Evolutionary conservation across 2,797 vertebrate species (phyloP), one percentile per base, ranked within the genome.

Genomic region (Myripristis murdjan): DNA sequence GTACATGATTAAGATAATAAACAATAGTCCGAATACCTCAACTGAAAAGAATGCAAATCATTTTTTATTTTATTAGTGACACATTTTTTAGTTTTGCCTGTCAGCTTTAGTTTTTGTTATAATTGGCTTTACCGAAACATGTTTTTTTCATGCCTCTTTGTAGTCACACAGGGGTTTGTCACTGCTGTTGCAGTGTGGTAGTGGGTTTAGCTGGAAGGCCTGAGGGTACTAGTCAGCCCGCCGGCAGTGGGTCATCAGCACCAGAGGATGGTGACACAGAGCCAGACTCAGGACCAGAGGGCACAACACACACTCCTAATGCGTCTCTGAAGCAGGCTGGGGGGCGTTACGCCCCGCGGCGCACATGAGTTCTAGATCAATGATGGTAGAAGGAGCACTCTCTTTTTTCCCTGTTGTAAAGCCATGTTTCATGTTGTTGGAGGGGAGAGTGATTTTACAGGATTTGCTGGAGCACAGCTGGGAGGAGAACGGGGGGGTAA

Each of bases 381-480:
- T 66, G 64, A 48, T 18, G 51, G 58, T 10, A 39, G 72, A 43
- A 53, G 44, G 73, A 66, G 31, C 35, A 6, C n/a, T 64, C 9
- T 54, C 44, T 63, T 60, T 44, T 54, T 23, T 16, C 23, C 9
- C 10, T 22, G n/a, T 31, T 73, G 43, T 60, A 68, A 86, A 81
- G 78, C 71, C 62, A 72, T 71, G 75, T 85, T 87, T 81, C 20
- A 20, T 86, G 82, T 85, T 79, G 49, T 64, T 7, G 16, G 55
- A 52, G 57, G 68, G n/a, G 23, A 8, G n/a, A 28, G 33, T 39
- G 51, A 57, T 16, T 54, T 68, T 57, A 52, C 53, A 70, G 59
- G 76, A 73, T 83, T 63, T 67, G 41, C 47, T 70, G 31, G 31
- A 70, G 28, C 47, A 37, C 55, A 71, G 73, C 75, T 71, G 55